Percentiles rank a stretch among this genome's conserved stretches.
These are phyloP conservation scores for Aproaerema taeniolella DNA, from an alignment of 2,888 invertebrate genomes.

Conservation along the genomic window DNA sequence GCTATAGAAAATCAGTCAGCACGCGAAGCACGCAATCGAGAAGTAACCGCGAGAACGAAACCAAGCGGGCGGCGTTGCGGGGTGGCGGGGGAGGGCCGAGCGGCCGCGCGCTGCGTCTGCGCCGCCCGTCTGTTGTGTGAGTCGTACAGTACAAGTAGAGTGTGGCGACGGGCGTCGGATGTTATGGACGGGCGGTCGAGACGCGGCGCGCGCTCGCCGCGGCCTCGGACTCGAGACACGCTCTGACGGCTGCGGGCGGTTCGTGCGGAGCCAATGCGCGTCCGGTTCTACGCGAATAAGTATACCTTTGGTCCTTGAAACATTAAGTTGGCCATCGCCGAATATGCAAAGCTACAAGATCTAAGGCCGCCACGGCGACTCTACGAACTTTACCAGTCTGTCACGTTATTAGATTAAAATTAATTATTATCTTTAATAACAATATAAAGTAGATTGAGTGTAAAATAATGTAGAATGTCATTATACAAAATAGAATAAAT, in stretches of 20 bases:
- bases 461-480: conserved; percentile 74
- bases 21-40: conserved; percentile 79
- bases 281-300: conserved; percentile 76
- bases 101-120: conserved; percentile 43
- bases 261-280: conserved; percentile 75
- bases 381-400: conserved; percentile 78
- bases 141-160: not conserved
- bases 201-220: conserved; percentile 32
- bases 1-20: conserved; percentile 80
- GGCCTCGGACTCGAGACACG: conserved; percentile 47
- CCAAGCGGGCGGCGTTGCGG: conserved; percentile 65
- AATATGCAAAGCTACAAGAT: conserved; percentile 76
- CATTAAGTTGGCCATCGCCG: conserved; percentile 74
- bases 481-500: conserved; percentile 77
- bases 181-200: conserved; percentile 29
- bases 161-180: conserved; percentile 7
- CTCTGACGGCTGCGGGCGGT: conserved; percentile 62
- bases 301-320: conserved; percentile 77
- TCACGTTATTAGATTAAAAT: conserved; percentile 77
- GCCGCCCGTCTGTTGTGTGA: too few relatives aligned
- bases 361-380: conserved; percentile 76
- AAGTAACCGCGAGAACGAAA: conserved; percentile 77
- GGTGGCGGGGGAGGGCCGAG: conserved; percentile 32
- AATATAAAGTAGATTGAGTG: conserved; percentile 74
- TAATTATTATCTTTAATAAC: conserved; percentile 75